Percentiles rank a stretch among this genome's conserved stretches.
Evolutionary conservation across 2,113 vertebrate species (phyloP).

Genomic region (Chelonoidis abingdonii): DNA sequence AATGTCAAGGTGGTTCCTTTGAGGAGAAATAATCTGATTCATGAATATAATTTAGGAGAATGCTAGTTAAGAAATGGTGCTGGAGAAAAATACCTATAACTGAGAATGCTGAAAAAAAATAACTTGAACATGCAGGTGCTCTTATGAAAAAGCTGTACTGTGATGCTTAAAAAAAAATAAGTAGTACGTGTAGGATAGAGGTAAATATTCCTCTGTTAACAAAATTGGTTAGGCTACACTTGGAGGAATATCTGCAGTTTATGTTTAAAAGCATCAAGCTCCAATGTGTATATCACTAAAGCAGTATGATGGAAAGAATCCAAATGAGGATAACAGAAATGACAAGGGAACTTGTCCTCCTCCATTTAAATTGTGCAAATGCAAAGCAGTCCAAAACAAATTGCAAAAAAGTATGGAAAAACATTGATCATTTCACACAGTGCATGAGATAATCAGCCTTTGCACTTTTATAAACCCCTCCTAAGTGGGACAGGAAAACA

Average conservation of each 20-base stretch:
- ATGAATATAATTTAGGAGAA: background rate
- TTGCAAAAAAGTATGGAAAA: background rate
- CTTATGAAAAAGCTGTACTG: fast-evolving
- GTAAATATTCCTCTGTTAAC: background rate
- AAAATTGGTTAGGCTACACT: fast-evolving
- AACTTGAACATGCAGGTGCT: background rate
- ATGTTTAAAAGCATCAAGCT: background rate
- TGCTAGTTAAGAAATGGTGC: background rate
- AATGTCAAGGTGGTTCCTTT: background rate
- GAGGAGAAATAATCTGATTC: slow-evolving; percentile 24
- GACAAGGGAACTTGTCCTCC: background rate
- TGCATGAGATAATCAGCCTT: background rate
- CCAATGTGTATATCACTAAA: background rate
- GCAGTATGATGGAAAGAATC: background rate
- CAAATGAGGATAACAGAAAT: background rate
- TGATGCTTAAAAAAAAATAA: background rate
- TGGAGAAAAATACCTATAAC: background rate
- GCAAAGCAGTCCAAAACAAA: background rate
- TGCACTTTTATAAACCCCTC: background rate
- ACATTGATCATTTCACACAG: background rate
- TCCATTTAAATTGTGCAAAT: too few species aligned
- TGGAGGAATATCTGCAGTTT: background rate
- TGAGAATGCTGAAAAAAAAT: background rate
- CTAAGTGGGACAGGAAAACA: background rate
- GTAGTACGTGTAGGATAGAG: background rate